These are phyloP conservation scores for Aramus guarauna DNA, from an alignment of 2,113 vertebrate genomes.

Conservation along the genomic window DNA sequence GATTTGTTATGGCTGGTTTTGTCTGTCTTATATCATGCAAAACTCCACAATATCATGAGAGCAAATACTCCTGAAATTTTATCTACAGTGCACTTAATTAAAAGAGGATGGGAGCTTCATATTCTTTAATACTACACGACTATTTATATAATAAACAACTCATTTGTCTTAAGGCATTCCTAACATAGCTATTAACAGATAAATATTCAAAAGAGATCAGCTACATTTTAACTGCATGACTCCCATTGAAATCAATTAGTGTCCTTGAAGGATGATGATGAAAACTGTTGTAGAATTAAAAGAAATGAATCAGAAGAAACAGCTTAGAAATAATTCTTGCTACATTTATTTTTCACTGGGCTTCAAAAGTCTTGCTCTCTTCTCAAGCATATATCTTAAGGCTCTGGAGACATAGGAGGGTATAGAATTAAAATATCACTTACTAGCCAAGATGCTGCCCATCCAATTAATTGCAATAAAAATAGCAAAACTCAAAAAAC, in stretches of 20 bases:
- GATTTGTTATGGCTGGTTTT: neutral
- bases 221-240: neutral
- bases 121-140: neutral
- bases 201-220: neutral
- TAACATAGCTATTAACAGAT: neutral
- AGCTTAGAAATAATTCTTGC: neutral
- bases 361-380: neutral
- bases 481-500: neutral
- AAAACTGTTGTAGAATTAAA: neutral
- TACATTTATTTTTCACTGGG: neutral
- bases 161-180: neutral
- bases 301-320: neutral
- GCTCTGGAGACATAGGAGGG: neutral
- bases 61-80: neutral
- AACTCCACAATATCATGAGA: neutral
- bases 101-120: neutral
- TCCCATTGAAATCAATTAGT: neutral
- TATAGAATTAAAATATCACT: neutral
- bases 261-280: neutral
- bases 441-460: neutral
- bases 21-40: neutral
- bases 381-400: neutral
- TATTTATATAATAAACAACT: neutral
- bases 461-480: neutral
- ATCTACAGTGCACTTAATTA: neutral